Conservation (phyloP, 2,113 vertebrate genomes). For the Anseranas semipalmata region DNA sequence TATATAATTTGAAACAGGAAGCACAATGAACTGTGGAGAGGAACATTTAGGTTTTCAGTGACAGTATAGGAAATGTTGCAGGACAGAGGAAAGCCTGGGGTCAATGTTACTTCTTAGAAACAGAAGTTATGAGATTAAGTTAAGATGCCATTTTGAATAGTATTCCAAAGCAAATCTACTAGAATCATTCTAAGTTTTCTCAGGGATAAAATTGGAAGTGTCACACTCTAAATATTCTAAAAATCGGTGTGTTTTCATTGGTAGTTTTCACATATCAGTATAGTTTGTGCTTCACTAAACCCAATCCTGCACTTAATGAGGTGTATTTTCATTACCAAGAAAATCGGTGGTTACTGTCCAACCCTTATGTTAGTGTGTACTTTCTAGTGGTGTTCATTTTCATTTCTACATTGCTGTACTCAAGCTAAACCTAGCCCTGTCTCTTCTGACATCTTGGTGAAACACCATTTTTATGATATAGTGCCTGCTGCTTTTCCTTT, state of each 20-base stretch:
- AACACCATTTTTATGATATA: conserved; percentile 3
- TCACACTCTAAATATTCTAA: neutral
- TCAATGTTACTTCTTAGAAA: neutral
- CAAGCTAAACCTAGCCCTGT: neutral
- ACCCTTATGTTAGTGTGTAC: neutral
- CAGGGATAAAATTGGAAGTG: neutral
- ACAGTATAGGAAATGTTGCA: neutral
- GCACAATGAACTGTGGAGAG: neutral
- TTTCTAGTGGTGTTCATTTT: neutral
- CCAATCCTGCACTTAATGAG: neutral
- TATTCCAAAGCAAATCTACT: neutral
- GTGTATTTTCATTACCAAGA: neutral
- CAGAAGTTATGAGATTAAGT: neutral
- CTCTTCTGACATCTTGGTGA: neutral
- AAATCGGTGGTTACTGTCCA: neutral
- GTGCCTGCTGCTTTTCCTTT: conserved; percentile 7
- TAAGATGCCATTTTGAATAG: neutral
- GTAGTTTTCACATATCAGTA: neutral
- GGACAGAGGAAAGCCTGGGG: neutral
- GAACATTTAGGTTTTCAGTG: neutral
- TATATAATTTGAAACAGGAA: neutral
- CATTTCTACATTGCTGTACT: neutral
- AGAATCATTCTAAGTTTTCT: neutral
- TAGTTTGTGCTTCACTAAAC: neutral
- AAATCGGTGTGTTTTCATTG: neutral